phyloP scores from a whole-genome alignment of 2,888 invertebrate genomes.

The Choreutis nemorana region DNA sequence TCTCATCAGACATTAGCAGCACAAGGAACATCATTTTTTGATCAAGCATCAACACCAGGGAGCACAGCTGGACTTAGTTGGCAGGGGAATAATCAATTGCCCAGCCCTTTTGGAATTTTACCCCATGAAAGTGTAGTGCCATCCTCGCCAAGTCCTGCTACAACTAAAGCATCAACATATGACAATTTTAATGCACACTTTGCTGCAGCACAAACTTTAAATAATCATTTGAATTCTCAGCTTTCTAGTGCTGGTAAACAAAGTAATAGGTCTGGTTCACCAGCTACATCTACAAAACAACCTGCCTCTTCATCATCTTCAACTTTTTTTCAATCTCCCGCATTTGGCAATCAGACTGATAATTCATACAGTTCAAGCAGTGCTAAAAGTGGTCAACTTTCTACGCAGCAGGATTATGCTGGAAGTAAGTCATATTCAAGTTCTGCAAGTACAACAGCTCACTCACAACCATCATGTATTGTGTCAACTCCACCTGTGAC shows the following conservation, averaged over 20 bases:
- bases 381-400: conserved; percentile 62
- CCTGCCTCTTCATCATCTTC: conserved; percentile 62
- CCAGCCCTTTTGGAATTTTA: conserved; percentile 79
- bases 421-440: conserved; percentile 68
- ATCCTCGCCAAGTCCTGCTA: conserved; percentile 67
- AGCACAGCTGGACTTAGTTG: conserved; percentile 67
- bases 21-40: conserved; percentile 73
- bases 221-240: conserved; percentile 72
- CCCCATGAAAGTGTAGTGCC: conserved; percentile 81
- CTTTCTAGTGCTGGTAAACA: conserved; percentile 66
- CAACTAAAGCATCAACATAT: conserved; percentile 69
- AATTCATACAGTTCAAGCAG: conserved; percentile 64
- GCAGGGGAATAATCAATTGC: conserved; percentile 76
- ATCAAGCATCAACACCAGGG: conserved; percentile 67
- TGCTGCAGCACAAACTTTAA: conserved; percentile 69
- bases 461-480: conserved; percentile 76
- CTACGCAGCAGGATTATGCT: conserved; percentile 63
- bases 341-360: conserved; percentile 67
- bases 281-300: conserved; percentile 60
- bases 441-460: conserved; percentile 65
- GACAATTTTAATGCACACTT: conserved; percentile 78
- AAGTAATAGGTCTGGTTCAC: conserved; percentile 63
- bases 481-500: conserved; percentile 72
- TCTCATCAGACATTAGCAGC: conserved; percentile 64
- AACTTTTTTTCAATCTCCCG: conserved; percentile 71